Evolutionary conservation across 30 jellyfish, hydroid and myxozoan genomes (phyloP), one percentile per base, ranked within the genome.

Genomic region (Hydractinia echinata): DNA sequence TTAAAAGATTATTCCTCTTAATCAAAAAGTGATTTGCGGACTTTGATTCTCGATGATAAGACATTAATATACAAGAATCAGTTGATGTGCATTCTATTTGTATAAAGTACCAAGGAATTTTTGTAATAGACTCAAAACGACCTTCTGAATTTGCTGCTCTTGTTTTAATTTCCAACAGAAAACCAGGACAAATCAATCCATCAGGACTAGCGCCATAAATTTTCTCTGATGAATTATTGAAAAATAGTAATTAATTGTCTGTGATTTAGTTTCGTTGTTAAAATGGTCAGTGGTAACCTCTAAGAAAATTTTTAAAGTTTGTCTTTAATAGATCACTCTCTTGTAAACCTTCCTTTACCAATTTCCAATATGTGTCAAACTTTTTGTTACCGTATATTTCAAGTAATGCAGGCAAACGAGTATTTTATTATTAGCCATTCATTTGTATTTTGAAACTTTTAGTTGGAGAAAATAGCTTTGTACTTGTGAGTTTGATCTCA

Each of bases 401-500:
- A 48, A 73, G 62, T 52, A 77, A 61, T 54, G 85, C 85, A 51
- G 85, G 85, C 14, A 77, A 62, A 20, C 85, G 83, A 54, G 81
- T 77, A 53, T 77, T 77, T 54, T 55, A 48, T 16, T 4, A 15
- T 44, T 71, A 16, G 72, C 70, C 81, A 71, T 15, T 6, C 70
- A n/a, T 6, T 5, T 20, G 81, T 71, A 16, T 71, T 71, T 71
- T 71, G 81, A n/a, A n/a, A n/a, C n/a, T n/a, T n/a, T n/a, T n/a
- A n/a, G n/a, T n/a, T n/a, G n/a, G n/a, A n/a, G n/a, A n/a, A n/a
- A n/a, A n/a, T n/a, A n/a, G n/a, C n/a, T n/a, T n/a, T n/a, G n/a
- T n/a, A n/a, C n/a, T n/a, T n/a, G n/a, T n/a, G n/a, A n/a, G n/a
- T n/a, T n/a, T n/a, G n/a, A n/a, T n/a, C n/a, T n/a, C n/a, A n/a